Evolutionary conservation across 1,140 invertebrate species (phyloP), one percentile per base, ranked within the genome.

Genomic region (Dryas iulia): DNA sequence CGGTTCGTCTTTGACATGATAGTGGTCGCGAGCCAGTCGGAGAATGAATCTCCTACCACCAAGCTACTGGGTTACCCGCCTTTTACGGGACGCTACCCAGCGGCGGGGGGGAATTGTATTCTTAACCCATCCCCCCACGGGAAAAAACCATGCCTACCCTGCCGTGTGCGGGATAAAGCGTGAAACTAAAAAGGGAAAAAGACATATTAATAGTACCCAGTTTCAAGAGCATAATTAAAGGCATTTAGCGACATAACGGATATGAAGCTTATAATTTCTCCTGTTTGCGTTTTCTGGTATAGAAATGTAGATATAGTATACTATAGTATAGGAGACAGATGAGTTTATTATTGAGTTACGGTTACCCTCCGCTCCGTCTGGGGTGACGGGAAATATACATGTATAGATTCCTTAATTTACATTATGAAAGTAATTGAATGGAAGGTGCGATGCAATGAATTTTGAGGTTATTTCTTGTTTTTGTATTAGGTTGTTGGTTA

Each of bases 241-340:
- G 56, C 69, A 5, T 39, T 18, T 47, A 14, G 25, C 11, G 59
- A 47, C 8, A 71, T 74, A 72, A 76, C 71, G 72, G 74, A 73
- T 76, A 76, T 74, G 71, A 70, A 63, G 39, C 53, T 54, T 64
- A 56, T 60, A 72, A 73, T 72, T 72, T 72, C 64, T 52, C 47
- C 25, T 72, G 73, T 70, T 76, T 70, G 69, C 62, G 35, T 62
- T 68, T 71, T 62, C 39, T 47, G 18, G 18, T 47, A 21, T 8
- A n/a, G n/a, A n/a, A n/a, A 47, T 47, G 21, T 10, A 21, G 6
- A 47, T 47, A 47, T 47, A 47, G 26, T 3, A 6, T 28, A 28
- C 26, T 28, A 2, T 6, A 28, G 18, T 47, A 47, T 3, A 47
- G 39, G 39, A 21, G 39, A 21, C 39, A 47, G 39, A 47, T 47